Percentiles rank a stretch among this genome's conserved stretches.
Conservation (phyloP, 1,140 invertebrate genomes). For the Drosophila azteca region DNA sequence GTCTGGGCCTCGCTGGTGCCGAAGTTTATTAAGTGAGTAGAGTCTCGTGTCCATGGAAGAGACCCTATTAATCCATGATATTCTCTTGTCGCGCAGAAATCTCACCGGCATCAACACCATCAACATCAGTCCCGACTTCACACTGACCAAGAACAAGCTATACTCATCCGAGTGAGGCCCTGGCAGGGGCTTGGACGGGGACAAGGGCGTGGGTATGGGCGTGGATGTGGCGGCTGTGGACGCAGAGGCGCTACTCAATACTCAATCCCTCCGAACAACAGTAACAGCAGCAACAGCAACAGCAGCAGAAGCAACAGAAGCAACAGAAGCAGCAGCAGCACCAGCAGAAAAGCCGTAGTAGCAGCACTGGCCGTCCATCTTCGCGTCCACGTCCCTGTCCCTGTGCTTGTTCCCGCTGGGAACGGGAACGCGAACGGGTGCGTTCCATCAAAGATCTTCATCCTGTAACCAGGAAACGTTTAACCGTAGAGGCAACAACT, state of each 20-base stretch:
- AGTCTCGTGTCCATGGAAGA: too few relatives aligned
- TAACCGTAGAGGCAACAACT: conserved; percentile 73
- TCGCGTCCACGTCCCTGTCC: conserved; percentile 5
- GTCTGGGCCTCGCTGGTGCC: conserved; percentile 93
- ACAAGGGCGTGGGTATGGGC: conserved; percentile 25
- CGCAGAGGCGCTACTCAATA: conserved; percentile 44
- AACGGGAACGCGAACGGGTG: conserved; percentile 32
- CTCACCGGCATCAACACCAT: conserved; percentile 91
- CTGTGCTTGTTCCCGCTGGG: neutral
- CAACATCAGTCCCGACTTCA: conserved; percentile 92
- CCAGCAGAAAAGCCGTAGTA: conserved; percentile 19
- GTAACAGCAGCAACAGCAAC: conserved; percentile 36
- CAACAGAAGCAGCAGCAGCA: conserved; percentile 28
- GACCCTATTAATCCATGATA: too few relatives aligned
- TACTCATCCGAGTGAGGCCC: conserved; percentile 85
- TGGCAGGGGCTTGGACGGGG: conserved; percentile 42
- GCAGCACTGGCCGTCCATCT: conserved; percentile 18
- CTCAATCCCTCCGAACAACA: conserved; percentile 76
- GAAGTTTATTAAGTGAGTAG: conserved; percentile 92
- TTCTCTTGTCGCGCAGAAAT: conserved; percentile 86
- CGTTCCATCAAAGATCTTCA: conserved; percentile 27
- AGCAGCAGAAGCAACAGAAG: conserved; percentile 33
- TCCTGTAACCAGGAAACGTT: conserved; percentile 34
- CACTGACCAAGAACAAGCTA: conserved; percentile 93
- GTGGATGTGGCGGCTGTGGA: conserved; percentile 22